phyloP scores from a whole-genome alignment of 2,797 vertebrate species.

The Poeciliopsis infans region DNA sequence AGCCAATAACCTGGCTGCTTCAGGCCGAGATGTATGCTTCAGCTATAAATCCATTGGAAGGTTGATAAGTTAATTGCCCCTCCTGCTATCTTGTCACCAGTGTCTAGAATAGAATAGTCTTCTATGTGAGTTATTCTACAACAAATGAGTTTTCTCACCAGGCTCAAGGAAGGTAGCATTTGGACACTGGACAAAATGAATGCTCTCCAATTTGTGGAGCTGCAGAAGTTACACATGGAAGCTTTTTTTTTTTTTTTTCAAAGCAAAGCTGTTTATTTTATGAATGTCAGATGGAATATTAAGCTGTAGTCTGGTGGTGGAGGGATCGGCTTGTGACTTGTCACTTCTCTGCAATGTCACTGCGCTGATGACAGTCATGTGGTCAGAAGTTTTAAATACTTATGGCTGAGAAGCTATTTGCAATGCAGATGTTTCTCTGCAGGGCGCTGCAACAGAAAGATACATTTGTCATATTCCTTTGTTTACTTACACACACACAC shows the following conservation, averaged over 20 bases:
- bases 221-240: conserved; percentile 4
- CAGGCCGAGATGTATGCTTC: conserved; percentile 57
- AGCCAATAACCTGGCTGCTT: conserved; percentile 58
- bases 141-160: conserved; percentile 59
- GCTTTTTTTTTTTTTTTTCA: not conserved
- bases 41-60: conserved; percentile 73
- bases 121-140: conserved; percentile 69
- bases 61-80: conserved; percentile 80
- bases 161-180: conserved; percentile 25
- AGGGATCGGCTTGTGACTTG: conserved; percentile 24
- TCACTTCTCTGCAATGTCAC: conserved; percentile 32
- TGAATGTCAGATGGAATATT: conserved; percentile 11
- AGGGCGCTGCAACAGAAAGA: conserved; percentile 26
- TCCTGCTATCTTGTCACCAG: conserved; percentile 62
- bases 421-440: conserved; percentile 61
- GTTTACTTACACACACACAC: conserved; percentile 35
- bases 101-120: conserved; percentile 66
- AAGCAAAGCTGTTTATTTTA: conserved; percentile 22
- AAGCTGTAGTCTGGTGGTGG: not conserved
- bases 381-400: conserved; percentile 47
- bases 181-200: conserved; percentile 46
- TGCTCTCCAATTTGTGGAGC: conserved; percentile 31
- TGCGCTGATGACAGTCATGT: conserved; percentile 34
- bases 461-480: conserved; percentile 46
- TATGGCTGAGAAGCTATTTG: conserved; percentile 26